A percentile compares a stretch with the other conserved stretches of the same genome.
Evolutionary conservation across 2,113 vertebrate genomes (phyloP).

Genomic region (Hyperoodon ampullatus): DNA sequence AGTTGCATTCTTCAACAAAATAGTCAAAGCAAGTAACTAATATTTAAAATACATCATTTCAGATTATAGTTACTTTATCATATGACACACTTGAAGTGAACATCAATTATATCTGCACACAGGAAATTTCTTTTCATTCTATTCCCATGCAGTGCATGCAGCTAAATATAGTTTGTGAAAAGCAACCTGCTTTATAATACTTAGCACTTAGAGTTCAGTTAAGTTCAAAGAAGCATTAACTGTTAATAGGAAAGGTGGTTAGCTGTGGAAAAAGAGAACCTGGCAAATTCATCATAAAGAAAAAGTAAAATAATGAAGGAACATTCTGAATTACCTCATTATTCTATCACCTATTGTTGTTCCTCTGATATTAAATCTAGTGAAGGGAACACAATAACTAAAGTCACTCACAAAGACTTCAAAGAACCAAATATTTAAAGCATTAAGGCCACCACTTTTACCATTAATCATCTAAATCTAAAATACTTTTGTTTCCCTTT

Average conservation of each 20-base stretch:
- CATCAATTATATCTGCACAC: slow-evolving; percentile 74
- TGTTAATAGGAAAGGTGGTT: slow-evolving; percentile 81
- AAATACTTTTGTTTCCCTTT: background rate
- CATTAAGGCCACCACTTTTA: slow-evolving; percentile 65
- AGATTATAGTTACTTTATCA: slow-evolving; percentile 47
- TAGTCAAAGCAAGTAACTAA: background rate
- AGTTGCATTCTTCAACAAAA: slow-evolving; percentile 24
- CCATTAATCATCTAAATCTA: background rate
- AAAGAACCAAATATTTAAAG: slow-evolving; percentile 76
- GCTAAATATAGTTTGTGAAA: slow-evolving; percentile 75
- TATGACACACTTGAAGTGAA: slow-evolving; percentile 76
- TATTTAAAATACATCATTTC: background rate
- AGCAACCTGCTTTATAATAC: slow-evolving; percentile 76
- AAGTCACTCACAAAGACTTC: slow-evolving; percentile 84
- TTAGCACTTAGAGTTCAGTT: slow-evolving; percentile 73
- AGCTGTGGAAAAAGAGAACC: slow-evolving; percentile 79
- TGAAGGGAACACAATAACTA: slow-evolving; percentile 89
- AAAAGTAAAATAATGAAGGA: slow-evolving; percentile 78
- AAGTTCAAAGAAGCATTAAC: slow-evolving; percentile 70
- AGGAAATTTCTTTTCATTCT: slow-evolving; percentile 69
- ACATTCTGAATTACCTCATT: slow-evolving; percentile 95
- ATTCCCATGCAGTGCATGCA: slow-evolving; percentile 82
- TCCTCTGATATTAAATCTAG: slow-evolving; percentile 99
- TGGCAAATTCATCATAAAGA: slow-evolving; percentile 78
- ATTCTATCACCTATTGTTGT: slow-evolving; percentile 99